A percentile compares a stretch with the other conserved stretches of the same genome.
phyloP scores from a whole-genome alignment of 1,140 invertebrate genomes.

The Euura lappo region DNA sequence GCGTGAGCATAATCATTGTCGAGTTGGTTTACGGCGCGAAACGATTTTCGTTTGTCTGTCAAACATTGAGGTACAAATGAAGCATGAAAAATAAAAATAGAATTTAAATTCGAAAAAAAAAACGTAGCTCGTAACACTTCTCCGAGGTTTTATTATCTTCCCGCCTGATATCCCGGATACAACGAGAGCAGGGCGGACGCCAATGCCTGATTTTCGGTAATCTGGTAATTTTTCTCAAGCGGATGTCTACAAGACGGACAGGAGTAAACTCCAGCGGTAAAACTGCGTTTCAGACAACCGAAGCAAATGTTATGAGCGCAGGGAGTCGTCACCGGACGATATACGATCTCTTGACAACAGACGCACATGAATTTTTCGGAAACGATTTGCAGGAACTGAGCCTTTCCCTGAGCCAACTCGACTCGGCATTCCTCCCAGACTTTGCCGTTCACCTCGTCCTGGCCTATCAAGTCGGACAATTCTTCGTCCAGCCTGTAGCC shows the following conservation, averaged over 20 bases:
- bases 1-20: no score
- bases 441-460: conserved; percentile 70
- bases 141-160: conserved; percentile 42
- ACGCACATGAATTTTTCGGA: conserved; percentile 74
- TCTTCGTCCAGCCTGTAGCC: conserved; percentile 59
- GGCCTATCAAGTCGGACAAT: conserved; percentile 62
- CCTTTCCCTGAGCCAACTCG: conserved; percentile 57
- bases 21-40: no score
- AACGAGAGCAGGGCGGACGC: conserved; percentile 61
- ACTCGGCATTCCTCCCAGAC: conserved; percentile 70
- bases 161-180: conserved; percentile 71
- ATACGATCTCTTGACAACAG: conserved; percentile 80
- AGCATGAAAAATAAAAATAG: no score
- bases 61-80: no score
- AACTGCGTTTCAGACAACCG: conserved; percentile 73
- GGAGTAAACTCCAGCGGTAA: conserved; percentile 67
- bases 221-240: conserved; percentile 64
- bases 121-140: no score
- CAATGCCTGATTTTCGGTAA: conserved; percentile 65
- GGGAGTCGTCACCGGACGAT: conserved; percentile 74
- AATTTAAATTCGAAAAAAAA: no score
- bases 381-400: conserved; percentile 35
- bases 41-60: no score
- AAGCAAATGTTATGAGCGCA: conserved; percentile 81
- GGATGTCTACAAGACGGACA: conserved; percentile 75